These are phyloP conservation scores for Baronia brevicornis DNA, from an alignment of 2,888 invertebrate genomes.

Conservation along the genomic window DNA sequence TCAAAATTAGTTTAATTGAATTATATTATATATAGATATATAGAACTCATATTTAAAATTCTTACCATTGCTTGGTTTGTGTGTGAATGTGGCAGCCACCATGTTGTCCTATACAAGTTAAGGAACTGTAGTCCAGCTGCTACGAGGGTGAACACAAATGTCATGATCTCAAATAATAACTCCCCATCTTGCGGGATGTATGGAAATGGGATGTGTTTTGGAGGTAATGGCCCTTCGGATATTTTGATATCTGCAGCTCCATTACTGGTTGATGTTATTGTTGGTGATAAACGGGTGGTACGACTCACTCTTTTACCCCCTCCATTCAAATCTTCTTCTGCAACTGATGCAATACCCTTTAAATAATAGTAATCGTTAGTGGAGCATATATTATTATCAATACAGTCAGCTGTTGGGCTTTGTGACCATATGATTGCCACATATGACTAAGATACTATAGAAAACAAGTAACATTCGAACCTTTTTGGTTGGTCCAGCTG, in stretches of 20 bases:
- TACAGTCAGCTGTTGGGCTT: too few relatives aligned
- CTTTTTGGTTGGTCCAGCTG: slow-evolving; percentile 52
- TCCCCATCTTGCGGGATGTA: slow-evolving; percentile 86
- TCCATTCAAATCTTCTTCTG: slow-evolving; percentile 54
- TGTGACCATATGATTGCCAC: too few relatives aligned
- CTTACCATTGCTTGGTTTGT: slow-evolving; percentile 91
- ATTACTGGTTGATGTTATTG: slow-evolving; percentile 18
- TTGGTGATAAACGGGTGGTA: slow-evolving; percentile 30
- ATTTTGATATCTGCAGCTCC: slow-evolving; percentile 36
- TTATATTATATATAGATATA: too few relatives aligned
- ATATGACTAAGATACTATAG: too few relatives aligned
- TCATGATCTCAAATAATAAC: slow-evolving; percentile 88
- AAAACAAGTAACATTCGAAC: slow-evolving; percentile 25
- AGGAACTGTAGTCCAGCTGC: slow-evolving; percentile 92
- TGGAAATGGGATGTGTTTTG: slow-evolving; percentile 89
- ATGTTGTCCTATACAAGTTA: slow-evolving; percentile 95
- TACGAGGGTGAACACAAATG: slow-evolving; percentile 86
- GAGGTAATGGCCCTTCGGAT: slow-evolving; percentile 68
- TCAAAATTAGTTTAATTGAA: too few relatives aligned
- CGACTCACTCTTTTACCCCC: slow-evolving; percentile 41
- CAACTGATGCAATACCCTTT: slow-evolving; percentile 31
- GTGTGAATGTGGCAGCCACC: slow-evolving; percentile 97
- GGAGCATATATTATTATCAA: too few relatives aligned
- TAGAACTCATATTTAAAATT: slow-evolving; percentile 15
- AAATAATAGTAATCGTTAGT: slow-evolving; percentile 1